Evolutionary conservation across 2,888 invertebrate genomes (phyloP), one percentile per base, ranked within the genome.

Genomic region (Drosophila histrio): DNA sequence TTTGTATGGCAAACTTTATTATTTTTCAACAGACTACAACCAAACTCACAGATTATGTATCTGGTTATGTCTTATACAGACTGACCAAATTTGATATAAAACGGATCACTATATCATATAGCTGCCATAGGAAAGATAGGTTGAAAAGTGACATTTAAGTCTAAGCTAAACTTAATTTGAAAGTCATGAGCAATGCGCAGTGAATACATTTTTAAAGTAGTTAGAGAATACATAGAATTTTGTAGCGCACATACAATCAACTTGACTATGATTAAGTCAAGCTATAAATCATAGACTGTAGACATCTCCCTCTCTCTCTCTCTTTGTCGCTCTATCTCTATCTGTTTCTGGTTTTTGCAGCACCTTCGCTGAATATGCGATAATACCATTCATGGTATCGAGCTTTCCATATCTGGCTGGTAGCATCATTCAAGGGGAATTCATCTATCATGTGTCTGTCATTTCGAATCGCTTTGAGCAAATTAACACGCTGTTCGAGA

Each of bases 401-500:
- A 87, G 88, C 28, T 91, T 91, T 69, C 91, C 92, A 1, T 90
- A 82, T 64, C 54, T 90, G 39, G 87, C 89, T 13, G 88, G 87
- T 19, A 89, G 91, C 62, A 74, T 91, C 34, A 89, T 90, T 34
- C 90, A 91, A 63, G 88, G 89, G 0, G 91, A 91, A 76, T 92
- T 92, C 69, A 86, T 91, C 53, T 86, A 88, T 52, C 87, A 89
- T 26, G 90, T 92, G 15, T 86, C 90, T 43, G 80, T 88, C 60
- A 90, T 92, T 26, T 89, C 90, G 11, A 67, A 89, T 47, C 89
- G 92, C 38, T 92, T 91, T 67, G 77, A 79, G 26, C 79, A 82
- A 52, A 70, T 92, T 38, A 91, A 91, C 68, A 78, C 75, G 22
- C 72, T 91, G 2, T 87, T 92, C 39, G 88, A 90, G 58, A 80